A percentile compares a stretch with the other conserved stretches of the same genome.
These are phyloP conservation scores for Dryobates pubescens DNA, from an alignment of 2,797 vertebrate species.

Conservation along the genomic window DNA sequence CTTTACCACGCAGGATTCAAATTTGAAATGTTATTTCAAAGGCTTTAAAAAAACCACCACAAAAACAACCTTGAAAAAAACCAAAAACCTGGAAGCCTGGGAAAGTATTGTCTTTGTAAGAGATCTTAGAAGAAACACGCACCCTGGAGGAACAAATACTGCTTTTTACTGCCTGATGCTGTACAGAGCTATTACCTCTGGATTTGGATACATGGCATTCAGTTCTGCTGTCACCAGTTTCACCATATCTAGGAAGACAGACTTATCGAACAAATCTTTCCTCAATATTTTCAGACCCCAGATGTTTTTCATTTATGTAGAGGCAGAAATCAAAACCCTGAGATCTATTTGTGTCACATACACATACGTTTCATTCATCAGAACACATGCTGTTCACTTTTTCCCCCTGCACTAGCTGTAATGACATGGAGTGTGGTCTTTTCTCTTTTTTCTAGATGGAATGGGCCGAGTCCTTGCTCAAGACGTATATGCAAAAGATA, in stretches of 20 bases:
- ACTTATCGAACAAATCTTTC: conserved; percentile 8
- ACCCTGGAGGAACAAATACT: not conserved
- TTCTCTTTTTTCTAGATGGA: conserved; percentile 84
- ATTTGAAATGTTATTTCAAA: not conserved
- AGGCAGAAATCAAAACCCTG: not conserved
- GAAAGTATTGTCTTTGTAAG: not conserved
- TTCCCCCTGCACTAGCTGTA: not conserved
- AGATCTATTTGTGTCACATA: not conserved
- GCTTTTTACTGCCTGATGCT: not conserved
- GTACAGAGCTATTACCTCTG: not conserved
- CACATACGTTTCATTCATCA: not conserved
- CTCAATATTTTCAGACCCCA: not conserved
- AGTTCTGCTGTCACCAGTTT: not conserved
- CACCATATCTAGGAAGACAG: not conserved
- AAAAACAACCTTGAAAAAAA: too few relatives aligned
- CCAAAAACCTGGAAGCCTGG: not conserved
- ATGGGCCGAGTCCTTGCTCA: conserved; percentile 98
- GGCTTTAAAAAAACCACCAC: not conserved
- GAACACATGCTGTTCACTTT: not conserved
- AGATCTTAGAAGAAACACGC: not conserved
- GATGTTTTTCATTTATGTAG: not conserved
- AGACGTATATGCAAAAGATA: conserved; percentile 99
- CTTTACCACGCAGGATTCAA: not conserved
- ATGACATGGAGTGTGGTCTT: conserved; percentile 4
- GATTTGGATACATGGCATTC: not conserved